phyloP scores from a whole-genome alignment of 2,797 vertebrate genomes.

The Brachyalestes nurse region DNA sequence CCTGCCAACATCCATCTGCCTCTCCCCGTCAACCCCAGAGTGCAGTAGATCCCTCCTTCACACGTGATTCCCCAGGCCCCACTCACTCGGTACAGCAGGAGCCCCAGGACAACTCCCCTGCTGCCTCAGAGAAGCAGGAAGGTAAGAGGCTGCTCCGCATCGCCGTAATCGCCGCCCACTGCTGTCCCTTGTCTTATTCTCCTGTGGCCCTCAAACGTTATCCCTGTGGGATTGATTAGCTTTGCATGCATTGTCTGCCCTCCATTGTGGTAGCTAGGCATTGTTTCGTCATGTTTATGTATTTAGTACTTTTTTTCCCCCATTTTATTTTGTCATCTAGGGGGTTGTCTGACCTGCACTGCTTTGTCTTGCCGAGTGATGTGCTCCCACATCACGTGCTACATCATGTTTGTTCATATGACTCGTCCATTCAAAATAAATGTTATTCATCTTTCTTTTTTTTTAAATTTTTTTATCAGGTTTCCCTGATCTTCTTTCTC shows the following conservation, averaged over 20 bases:
- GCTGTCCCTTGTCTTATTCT: not conserved
- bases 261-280: constrained; percentile 21
- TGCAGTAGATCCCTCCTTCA: not conserved
- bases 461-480: constrained; percentile 57
- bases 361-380: not conserved
- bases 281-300: not conserved
- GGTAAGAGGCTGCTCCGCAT: constrained; percentile 54
- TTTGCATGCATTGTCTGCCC: constrained; percentile 14
- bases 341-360: not conserved
- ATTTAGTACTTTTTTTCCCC: not conserved
- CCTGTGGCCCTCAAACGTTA: constrained; percentile 6
- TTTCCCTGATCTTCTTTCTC: constrained; percentile 72
- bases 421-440: not conserved
- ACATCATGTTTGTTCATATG: not conserved
- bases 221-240: constrained; percentile 20
- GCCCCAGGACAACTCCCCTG: constrained; percentile 24
- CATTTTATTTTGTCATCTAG: not conserved
- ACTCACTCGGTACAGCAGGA: constrained; percentile 45
- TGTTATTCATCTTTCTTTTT: not conserved
- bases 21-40: constrained; percentile 15
- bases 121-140: constrained; percentile 51
- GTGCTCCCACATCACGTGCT: not conserved
- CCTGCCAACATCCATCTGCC: constrained; percentile 8
- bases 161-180: not conserved
- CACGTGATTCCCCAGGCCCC: constrained; percentile 36